Evolutionary conservation across 2,888 invertebrate genomes (phyloP).

Genomic region (Mythimna impura): DNA sequence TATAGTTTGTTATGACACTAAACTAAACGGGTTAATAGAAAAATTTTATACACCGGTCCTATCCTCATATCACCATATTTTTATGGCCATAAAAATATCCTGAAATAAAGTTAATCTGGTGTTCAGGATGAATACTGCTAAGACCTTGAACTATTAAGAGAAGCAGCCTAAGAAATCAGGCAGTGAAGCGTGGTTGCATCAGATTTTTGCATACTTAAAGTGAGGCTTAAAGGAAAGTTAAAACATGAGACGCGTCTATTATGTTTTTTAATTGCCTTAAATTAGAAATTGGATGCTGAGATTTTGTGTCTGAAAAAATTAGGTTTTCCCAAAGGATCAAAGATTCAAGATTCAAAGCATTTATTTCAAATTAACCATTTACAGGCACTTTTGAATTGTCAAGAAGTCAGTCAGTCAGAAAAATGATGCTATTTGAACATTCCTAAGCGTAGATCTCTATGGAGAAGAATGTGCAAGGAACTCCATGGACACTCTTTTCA

Average conservation of each 20-base stretch:
- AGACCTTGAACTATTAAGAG: not conserved
- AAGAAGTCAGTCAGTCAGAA: too few species aligned
- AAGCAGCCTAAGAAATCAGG: constrained; percentile 12
- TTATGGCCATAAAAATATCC: not conserved
- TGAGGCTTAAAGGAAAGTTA: constrained; percentile 21
- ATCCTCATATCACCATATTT: not conserved
- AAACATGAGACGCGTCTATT: not conserved
- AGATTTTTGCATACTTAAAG: constrained; percentile 2
- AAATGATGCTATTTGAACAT: too few species aligned
- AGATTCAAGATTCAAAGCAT: too few species aligned
- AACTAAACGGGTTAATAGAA: not conserved
- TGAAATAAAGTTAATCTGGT: not conserved
- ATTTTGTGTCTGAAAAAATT: not conserved
- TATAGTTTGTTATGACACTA: not conserved
- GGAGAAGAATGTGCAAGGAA: too few species aligned
- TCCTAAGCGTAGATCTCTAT: too few species aligned
- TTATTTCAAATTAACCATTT: too few species aligned
- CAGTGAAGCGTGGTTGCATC: not conserved
- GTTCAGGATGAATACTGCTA: constrained; percentile 5
- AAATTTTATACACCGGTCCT: too few species aligned
- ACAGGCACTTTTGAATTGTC: too few species aligned
- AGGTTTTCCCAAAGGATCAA: not conserved
- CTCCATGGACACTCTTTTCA: too few species aligned
- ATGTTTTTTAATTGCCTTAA: constrained; percentile 2
- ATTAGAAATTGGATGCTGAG: not conserved